These are phyloP conservation scores for Germaria angustata DNA, from an alignment of 2,888 invertebrate genomes.

Conservation along the genomic window DNA sequence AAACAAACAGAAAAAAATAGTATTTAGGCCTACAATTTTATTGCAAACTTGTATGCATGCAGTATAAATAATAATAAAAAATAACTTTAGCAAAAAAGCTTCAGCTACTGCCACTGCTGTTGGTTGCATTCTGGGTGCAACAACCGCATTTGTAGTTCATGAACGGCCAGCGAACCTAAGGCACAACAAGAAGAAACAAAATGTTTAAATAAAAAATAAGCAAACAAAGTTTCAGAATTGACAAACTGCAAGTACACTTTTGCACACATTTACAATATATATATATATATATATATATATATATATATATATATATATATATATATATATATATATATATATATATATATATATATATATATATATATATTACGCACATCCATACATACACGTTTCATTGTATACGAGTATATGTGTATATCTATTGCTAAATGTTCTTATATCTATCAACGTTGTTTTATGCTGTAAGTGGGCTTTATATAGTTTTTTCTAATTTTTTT, in stretches of 20 bases:
- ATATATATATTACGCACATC: no score
- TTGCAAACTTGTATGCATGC: neutral
- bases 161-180: conserved; percentile 66
- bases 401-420: neutral
- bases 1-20: neutral
- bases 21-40: conserved; percentile 3
- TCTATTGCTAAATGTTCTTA: neutral
- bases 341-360: no score
- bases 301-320: neutral
- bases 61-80: conserved; percentile 28
- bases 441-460: neutral
- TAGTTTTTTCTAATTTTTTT: conserved; percentile 34
- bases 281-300: no score
- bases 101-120: conserved; percentile 32
- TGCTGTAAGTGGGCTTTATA: neutral
- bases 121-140: conserved; percentile 62
- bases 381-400: neutral
- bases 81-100: conserved; percentile 22
- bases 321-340: neutral
- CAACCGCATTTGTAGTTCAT: conserved; percentile 71
- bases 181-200: conserved; percentile 66
- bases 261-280: neutral
- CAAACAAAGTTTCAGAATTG: conserved; percentile 15
- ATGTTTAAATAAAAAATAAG: neutral
- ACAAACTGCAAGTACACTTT: conserved; percentile 31